phyloP scores from a whole-genome alignment of 2,888 invertebrate genomes.

The Napeogenes sylphis region DNA sequence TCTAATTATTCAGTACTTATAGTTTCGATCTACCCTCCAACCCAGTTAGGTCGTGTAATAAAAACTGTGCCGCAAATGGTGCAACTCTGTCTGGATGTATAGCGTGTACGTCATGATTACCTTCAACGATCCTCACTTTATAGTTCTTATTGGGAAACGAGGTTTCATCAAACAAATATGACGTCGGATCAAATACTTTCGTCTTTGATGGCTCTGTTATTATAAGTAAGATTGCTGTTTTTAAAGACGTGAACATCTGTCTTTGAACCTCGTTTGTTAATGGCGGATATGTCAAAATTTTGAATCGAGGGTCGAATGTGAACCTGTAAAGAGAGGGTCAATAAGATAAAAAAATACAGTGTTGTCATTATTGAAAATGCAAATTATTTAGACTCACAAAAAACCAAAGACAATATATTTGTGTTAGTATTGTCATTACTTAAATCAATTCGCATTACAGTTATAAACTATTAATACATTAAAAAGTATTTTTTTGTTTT shows the following conservation, averaged over 20 bases:
- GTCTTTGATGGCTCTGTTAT: constrained; percentile 42
- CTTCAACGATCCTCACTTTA: constrained; percentile 57
- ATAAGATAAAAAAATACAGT: too few species aligned
- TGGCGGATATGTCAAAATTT: constrained; percentile 50
- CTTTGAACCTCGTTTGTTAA: constrained; percentile 49
- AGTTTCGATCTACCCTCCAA: constrained; percentile 52
- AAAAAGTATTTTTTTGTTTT: too few species aligned
- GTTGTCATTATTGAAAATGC: too few species aligned
- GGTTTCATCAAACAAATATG: constrained; percentile 48
- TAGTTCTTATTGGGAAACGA: constrained; percentile 42
- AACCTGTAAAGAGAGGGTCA: constrained; percentile 48
- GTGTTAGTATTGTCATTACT: too few species aligned
- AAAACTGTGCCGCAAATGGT: constrained; percentile 53
- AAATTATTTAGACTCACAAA: too few species aligned
- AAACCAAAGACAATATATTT: too few species aligned
- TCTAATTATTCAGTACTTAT: constrained; percentile 13
- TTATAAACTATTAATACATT: too few species aligned
- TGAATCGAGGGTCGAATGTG: constrained; percentile 76
- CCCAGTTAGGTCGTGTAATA: constrained; percentile 48
- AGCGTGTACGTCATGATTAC: constrained; percentile 79
- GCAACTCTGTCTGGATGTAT: constrained; percentile 74
- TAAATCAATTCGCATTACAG: too few species aligned
- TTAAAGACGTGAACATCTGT: constrained; percentile 45
- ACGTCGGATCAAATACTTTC: constrained; percentile 39
- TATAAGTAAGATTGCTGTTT: constrained; percentile 48